phyloP scores from a whole-genome alignment of 2,888 invertebrate genomes.

The Synanthedon formicaeformis region DNA sequence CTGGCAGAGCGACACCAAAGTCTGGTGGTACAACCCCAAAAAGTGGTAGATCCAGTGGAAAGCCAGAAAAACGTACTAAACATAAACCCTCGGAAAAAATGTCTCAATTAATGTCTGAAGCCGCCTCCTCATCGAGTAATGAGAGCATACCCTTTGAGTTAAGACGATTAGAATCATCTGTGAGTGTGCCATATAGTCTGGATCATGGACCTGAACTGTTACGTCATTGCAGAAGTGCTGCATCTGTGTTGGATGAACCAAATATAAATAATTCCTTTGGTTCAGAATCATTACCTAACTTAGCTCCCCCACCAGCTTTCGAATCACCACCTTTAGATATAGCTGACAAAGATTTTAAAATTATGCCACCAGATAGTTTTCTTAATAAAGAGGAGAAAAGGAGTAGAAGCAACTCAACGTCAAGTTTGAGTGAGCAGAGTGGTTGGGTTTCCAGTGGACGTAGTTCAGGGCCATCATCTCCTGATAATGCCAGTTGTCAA shows the following conservation, averaged over 20 bases:
- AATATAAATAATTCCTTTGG: conserved; percentile 65
- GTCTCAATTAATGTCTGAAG: conserved; percentile 66
- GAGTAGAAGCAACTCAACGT: conserved; percentile 70
- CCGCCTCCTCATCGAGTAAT: conserved; percentile 72
- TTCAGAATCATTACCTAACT: conserved; percentile 80
- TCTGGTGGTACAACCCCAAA: conserved; percentile 66
- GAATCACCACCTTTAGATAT: conserved; percentile 68
- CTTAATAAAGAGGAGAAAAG: conserved; percentile 52
- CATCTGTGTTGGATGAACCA: conserved; percentile 69
- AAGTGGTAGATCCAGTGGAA: conserved; percentile 68
- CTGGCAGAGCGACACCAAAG: conserved; percentile 53
- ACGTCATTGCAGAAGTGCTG: conserved; percentile 69
- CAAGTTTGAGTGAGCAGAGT: conserved; percentile 84
- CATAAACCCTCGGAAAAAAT: conserved; percentile 66
- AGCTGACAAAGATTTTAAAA: conserved; percentile 63
- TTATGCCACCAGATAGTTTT: conserved; percentile 61
- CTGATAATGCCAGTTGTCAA: conserved; percentile 68
- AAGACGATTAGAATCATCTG: conserved; percentile 68
- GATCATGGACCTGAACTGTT: conserved; percentile 60
- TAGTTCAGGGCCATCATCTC: conserved; percentile 74
- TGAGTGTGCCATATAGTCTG: conserved; percentile 75
- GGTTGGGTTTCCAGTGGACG: conserved; percentile 88
- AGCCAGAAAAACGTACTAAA: conserved; percentile 56
- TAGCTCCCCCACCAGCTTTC: conserved; percentile 74
- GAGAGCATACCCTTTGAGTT: conserved; percentile 65